Percentiles rank a stretch among this genome's conserved stretches.
Conservation (phyloP, 1,140 invertebrate species). For the Meloidogyne hapla region DNA sequence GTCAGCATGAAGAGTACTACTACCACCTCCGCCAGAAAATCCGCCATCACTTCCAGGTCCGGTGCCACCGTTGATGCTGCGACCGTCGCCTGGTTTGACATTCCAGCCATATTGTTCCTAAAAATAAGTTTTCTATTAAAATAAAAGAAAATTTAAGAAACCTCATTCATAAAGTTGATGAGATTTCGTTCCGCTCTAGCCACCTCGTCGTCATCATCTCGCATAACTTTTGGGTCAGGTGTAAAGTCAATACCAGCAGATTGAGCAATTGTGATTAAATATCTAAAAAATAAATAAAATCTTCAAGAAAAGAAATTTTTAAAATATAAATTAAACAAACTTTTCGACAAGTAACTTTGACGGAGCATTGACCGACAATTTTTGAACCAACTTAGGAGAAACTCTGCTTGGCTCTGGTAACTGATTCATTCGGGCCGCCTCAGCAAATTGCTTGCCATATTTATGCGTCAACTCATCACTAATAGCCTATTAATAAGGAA, state of each 20-base stretch:
- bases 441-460: constrained; percentile 89
- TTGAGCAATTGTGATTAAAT: constrained; percentile 83
- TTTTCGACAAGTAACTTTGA: constrained; percentile 92
- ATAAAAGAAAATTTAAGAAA: constrained; percentile 14
- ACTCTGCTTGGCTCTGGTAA: constrained; percentile 73
- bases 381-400: constrained; percentile 91
- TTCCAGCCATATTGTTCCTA: constrained; percentile 48
- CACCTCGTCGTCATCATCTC: constrained; percentile 72
- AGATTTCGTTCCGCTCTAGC: constrained; percentile 72
- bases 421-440: constrained; percentile 77
- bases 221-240: constrained; percentile 81
- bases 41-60: not conserved
- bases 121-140: constrained; percentile 11
- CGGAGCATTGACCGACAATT: constrained; percentile 90
- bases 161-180: constrained; percentile 72
- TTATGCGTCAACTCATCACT: constrained; percentile 84
- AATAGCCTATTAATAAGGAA: constrained; percentile 76
- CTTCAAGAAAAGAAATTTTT: too few species aligned
- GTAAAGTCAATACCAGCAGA: constrained; percentile 87
- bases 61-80: not conserved
- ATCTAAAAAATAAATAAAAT: constrained; percentile 54
- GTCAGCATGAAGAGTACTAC: not conserved
- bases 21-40: constrained; percentile 8
- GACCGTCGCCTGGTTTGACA: constrained; percentile 13
- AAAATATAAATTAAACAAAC: constrained; percentile 64